These are phyloP conservation scores for Excalfactoria chinensis DNA, from an alignment of 2,113 vertebrate genomes.

Conservation along the genomic window DNA sequence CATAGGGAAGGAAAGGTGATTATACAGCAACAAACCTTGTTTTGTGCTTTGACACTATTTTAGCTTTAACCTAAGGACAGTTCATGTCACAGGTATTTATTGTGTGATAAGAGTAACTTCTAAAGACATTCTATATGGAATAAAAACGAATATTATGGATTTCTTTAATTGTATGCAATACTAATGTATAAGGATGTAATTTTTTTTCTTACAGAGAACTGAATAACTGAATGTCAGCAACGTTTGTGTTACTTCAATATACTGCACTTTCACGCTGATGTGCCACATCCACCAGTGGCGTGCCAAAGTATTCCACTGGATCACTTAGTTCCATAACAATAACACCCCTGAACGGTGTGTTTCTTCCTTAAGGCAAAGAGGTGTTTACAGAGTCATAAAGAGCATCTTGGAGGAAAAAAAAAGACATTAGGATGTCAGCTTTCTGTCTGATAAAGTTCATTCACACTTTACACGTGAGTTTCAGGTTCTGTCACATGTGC, in stretches of 20 bases:
- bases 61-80: not conserved
- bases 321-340: not conserved
- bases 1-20: not conserved
- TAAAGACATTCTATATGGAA: not conserved
- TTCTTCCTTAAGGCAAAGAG: not conserved
- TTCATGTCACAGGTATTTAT: not conserved
- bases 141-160: not conserved
- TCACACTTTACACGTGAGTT: not conserved
- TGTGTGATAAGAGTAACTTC: not conserved
- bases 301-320: not conserved
- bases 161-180: not conserved
- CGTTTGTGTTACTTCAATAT: not conserved
- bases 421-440: not conserved
- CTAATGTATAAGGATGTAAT: not conserved
- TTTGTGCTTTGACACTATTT: not conserved
- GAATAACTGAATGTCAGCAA: not conserved
- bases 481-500: not conserved
- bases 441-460: not conserved
- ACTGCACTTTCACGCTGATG: not conserved
- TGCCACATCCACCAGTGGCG: not conserved
- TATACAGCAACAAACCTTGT: not conserved
- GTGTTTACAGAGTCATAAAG: not conserved
- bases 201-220: conserved; percentile 11
- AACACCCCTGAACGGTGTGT: too few species aligned
- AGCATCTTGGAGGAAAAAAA: not conserved